phyloP scores from a whole-genome alignment of 1,140 invertebrate genomes.

The Bombus waltoni region DNA sequence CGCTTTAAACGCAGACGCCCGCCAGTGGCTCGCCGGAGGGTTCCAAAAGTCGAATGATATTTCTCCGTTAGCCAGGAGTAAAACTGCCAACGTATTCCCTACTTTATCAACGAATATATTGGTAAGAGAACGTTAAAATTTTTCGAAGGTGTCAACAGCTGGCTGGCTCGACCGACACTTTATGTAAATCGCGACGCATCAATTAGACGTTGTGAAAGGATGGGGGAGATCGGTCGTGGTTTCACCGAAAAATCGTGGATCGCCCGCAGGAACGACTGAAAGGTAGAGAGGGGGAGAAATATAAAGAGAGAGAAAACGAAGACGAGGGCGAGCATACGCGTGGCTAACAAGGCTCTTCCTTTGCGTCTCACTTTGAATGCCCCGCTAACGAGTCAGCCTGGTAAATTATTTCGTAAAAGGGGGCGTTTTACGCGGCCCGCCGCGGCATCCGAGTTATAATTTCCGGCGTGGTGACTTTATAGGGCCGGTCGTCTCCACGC shows the following conservation, averaged over 20 bases:
- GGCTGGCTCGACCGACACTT: background rate
- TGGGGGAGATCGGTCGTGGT: background rate
- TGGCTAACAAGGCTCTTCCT: constrained; percentile 62
- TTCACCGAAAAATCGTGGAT: constrained; percentile 11
- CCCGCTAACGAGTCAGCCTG: constrained; percentile 65
- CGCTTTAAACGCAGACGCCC: too few species aligned
- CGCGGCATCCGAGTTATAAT: constrained; percentile 66
- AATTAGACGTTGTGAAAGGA: constrained; percentile 28
- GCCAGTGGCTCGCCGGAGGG: background rate
- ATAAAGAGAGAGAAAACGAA: background rate
- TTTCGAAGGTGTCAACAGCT: constrained; percentile 54
- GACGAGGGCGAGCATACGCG: constrained; percentile 23
- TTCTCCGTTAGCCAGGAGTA: constrained; percentile 30
- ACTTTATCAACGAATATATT: constrained; percentile 32
- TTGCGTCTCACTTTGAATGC: constrained; percentile 62
- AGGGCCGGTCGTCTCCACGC: constrained; percentile 51
- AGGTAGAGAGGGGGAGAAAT: background rate
- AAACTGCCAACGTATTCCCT: constrained; percentile 9
- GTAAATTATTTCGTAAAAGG: constrained; percentile 71
- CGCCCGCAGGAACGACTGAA: background rate
- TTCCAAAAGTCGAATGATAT: constrained; percentile 6
- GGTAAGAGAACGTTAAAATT: constrained; percentile 48
- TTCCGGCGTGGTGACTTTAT: constrained; percentile 67
- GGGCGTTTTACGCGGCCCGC: constrained; percentile 59
- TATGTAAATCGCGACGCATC: constrained; percentile 61